A percentile compares a stretch with the other conserved stretches of the same genome.
Evolutionary conservation across 2,797 vertebrate species (phyloP).

Genomic region (Prionace glauca): DNA sequence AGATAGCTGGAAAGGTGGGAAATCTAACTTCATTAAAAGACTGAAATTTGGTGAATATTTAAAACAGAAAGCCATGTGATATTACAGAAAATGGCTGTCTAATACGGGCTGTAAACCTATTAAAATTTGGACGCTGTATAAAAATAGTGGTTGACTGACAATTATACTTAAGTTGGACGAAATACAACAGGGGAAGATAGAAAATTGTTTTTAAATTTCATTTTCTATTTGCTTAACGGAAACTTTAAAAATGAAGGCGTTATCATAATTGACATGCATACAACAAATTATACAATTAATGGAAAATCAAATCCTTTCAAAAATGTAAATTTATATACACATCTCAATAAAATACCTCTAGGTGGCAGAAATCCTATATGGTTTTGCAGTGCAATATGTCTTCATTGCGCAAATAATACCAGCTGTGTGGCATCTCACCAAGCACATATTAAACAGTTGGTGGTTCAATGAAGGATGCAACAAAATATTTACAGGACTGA

Average conservation of each 20-base stretch:
- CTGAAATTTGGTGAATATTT: neutral
- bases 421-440: neutral
- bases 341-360: neutral
- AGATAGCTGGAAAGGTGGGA: neutral
- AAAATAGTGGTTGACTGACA: neutral
- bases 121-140: neutral
- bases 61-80: neutral
- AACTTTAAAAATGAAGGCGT: neutral
- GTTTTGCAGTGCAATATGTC: constrained; percentile 15
- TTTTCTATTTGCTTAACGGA: neutral
- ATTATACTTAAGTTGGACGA: neutral
- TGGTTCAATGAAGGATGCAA: neutral
- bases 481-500: constrained; percentile 28
- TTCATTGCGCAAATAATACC: neutral
- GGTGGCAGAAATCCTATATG: neutral
- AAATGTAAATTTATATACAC: neutral
- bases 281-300: neutral
- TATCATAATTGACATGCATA: neutral
- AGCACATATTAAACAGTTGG: constrained; percentile 17
- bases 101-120: neutral
- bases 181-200: neutral
- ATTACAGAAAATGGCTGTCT: neutral
- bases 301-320: neutral
- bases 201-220: neutral
- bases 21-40: neutral